These are phyloP conservation scores for Hemithea aestivaria DNA, from an alignment of 2,888 invertebrate genomes.

Conservation along the genomic window DNA sequence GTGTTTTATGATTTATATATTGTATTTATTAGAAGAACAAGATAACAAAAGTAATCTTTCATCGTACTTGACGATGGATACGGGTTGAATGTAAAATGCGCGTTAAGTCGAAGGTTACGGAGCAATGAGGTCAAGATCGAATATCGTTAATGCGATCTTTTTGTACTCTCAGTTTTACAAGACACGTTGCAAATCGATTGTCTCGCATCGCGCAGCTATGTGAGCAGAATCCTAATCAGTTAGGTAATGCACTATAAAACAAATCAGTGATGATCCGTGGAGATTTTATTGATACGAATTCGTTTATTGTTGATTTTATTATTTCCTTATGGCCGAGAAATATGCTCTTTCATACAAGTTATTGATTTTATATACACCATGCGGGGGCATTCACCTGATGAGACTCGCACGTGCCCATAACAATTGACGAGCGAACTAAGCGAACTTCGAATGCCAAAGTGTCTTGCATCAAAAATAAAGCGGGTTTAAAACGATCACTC, in stretches of 20 bases:
- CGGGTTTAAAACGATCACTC: too few species aligned
- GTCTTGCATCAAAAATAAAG: too few species aligned
- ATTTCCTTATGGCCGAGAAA: constrained; percentile 14
- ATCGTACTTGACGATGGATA: constrained; percentile 6
- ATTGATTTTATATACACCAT: too few species aligned
- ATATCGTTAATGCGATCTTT: constrained; percentile 33
- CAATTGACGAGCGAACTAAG: too few species aligned
- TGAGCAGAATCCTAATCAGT: constrained; percentile 37
- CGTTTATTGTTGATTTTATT: constrained; percentile 13
- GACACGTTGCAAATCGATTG: constrained; percentile 36
- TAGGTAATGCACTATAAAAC: constrained; percentile 4
- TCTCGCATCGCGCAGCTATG: constrained; percentile 30
- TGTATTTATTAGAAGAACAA: too few species aligned
- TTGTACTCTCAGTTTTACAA: constrained; percentile 31
- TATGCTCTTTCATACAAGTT: not conserved
- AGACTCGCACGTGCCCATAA: too few species aligned
- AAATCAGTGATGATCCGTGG: constrained; percentile 13
- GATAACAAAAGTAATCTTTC: too few species aligned
- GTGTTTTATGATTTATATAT: too few species aligned
- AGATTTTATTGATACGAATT: constrained; percentile 19
- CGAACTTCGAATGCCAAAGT: too few species aligned
- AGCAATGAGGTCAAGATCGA: constrained; percentile 46
- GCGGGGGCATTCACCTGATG: too few species aligned
- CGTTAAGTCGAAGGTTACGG: constrained; percentile 31
- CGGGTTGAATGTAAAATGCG: constrained; percentile 4